A percentile compares a stretch with the other conserved stretches of the same genome.
Evolutionary conservation across 2,888 invertebrate genomes (phyloP).

Genomic region (Dichetophora obliterata): DNA sequence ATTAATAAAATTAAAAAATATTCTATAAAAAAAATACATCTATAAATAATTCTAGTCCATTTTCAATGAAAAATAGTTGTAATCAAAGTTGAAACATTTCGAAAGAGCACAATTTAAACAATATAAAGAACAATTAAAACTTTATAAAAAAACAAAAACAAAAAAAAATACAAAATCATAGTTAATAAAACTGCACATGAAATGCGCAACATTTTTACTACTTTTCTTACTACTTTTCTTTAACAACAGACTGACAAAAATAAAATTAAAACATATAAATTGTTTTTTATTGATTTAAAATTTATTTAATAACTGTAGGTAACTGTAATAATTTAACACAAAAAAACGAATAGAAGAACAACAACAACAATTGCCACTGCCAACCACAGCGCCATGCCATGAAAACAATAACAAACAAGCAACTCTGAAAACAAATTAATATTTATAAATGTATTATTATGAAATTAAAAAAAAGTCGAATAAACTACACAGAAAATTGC

Average conservation of each 20-base stretch:
- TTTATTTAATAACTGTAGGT: background rate
- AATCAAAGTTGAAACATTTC: slow-evolving; percentile 31
- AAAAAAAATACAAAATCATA: slow-evolving; percentile 39
- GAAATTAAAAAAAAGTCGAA: slow-evolving; percentile 45
- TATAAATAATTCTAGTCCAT: slow-evolving; percentile 49
- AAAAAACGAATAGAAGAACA: slow-evolving; percentile 36
- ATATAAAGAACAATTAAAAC: slow-evolving; percentile 35
- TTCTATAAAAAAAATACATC: slow-evolving; percentile 36
- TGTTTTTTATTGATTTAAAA: background rate
- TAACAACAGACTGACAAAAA: slow-evolving; percentile 16
- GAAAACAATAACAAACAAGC: slow-evolving; percentile 44
- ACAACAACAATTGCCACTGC: slow-evolving; percentile 52
- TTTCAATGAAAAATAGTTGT: slow-evolving; percentile 49
- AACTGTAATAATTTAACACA: slow-evolving; percentile 46
- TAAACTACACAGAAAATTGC: slow-evolving; percentile 48
- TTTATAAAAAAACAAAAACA: slow-evolving; percentile 8
- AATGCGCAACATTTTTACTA: slow-evolving; percentile 27
- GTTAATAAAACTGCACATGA: slow-evolving; percentile 38
- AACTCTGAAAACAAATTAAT: slow-evolving; percentile 31
- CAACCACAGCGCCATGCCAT: slow-evolving; percentile 53
- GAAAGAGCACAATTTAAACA: slow-evolving; percentile 48
- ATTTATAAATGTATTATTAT: slow-evolving; percentile 16
- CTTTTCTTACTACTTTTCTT: slow-evolving; percentile 25
- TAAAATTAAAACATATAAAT: background rate
- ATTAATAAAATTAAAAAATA: slow-evolving; percentile 7